phyloP scores from a whole-genome alignment of 1,140 invertebrate genomes.

The Antheraea mylitta region DNA sequence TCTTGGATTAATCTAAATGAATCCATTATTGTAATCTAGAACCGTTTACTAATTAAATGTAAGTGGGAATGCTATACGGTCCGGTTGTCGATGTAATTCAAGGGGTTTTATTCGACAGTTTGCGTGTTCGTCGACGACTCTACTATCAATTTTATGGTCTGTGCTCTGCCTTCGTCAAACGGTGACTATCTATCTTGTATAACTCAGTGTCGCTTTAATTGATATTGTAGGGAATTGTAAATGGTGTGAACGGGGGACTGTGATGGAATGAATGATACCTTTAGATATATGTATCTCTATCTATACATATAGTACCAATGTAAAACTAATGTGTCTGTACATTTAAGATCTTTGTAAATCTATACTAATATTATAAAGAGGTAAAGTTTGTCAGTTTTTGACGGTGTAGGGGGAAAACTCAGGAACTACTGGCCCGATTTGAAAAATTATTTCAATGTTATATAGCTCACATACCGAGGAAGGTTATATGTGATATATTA shows the following conservation, averaged over 20 bases:
- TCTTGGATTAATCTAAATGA: conserved; percentile 7
- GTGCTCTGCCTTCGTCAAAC: conserved; percentile 19
- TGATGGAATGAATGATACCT: background rate
- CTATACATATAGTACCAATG: too few species aligned
- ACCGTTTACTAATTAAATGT: conserved; percentile 30
- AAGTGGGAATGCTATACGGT: conserved; percentile 36
- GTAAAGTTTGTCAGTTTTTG: too few species aligned
- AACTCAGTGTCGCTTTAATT: conserved; percentile 41
- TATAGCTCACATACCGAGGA: too few species aligned
- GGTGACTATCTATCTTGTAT: conserved; percentile 29
- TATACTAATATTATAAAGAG: too few species aligned
- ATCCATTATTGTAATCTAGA: background rate
- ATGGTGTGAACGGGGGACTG: background rate
- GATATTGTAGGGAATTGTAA: conserved; percentile 24
- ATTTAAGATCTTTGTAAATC: too few species aligned
- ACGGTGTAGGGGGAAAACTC: too few species aligned
- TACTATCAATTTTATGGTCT: conserved; percentile 41
- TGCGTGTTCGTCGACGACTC: conserved; percentile 31
- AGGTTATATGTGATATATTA: too few species aligned
- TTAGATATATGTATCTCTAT: background rate
- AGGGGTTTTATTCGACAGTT: conserved; percentile 38
- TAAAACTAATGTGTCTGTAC: too few species aligned
- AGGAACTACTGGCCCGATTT: too few species aligned
- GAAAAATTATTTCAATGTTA: too few species aligned
- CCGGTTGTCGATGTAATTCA: conserved; percentile 44